phyloP scores from a whole-genome alignment of 23 tunicate species.

The Clavelina lepadiformis region DNA sequence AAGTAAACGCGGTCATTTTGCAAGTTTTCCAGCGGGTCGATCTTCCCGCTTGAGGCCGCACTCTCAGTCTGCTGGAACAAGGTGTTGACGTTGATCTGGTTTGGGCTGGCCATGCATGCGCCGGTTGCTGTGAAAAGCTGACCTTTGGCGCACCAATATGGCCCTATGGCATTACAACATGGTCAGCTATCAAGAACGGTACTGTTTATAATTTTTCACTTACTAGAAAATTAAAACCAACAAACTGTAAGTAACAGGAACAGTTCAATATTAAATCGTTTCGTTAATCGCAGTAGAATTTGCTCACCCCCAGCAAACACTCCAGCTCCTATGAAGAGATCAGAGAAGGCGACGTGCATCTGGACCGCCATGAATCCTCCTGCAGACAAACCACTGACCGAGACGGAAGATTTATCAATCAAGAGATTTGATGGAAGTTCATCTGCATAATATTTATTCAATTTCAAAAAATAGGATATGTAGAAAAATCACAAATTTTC shows the following conservation, averaged over 20 bases:
- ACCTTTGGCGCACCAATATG: constrained; percentile 67
- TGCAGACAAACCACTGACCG: constrained; percentile 77
- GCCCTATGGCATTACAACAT: constrained; percentile 27
- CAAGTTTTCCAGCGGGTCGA: constrained; percentile 27
- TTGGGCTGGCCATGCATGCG: constrained; percentile 61
- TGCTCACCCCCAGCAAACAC: constrained; percentile 75
- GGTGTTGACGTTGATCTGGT: constrained; percentile 39
- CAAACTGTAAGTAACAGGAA: too few relatives aligned
- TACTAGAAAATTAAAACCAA: neutral
- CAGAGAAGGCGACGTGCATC: constrained; percentile 66
- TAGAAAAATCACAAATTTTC: too few relatives aligned
- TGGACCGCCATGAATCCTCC: constrained; percentile 92
- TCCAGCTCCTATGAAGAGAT: constrained; percentile 70
- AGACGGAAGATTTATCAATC: constrained; percentile 5
- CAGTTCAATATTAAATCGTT: neutral
- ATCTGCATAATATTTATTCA: too few relatives aligned
- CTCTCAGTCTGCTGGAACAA: constrained; percentile 24
- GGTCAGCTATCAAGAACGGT: neutral
- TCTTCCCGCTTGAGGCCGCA: constrained; percentile 1
- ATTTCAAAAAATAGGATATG: too few relatives aligned
- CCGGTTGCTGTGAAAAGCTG: constrained; percentile 43
- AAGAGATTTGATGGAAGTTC: too few relatives aligned
- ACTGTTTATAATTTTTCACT: too few relatives aligned
- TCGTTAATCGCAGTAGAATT: neutral
- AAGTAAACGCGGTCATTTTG: constrained; percentile 43